Conservation (phyloP, 2,888 invertebrate species). For the Bugulina stolonifera region DNA sequence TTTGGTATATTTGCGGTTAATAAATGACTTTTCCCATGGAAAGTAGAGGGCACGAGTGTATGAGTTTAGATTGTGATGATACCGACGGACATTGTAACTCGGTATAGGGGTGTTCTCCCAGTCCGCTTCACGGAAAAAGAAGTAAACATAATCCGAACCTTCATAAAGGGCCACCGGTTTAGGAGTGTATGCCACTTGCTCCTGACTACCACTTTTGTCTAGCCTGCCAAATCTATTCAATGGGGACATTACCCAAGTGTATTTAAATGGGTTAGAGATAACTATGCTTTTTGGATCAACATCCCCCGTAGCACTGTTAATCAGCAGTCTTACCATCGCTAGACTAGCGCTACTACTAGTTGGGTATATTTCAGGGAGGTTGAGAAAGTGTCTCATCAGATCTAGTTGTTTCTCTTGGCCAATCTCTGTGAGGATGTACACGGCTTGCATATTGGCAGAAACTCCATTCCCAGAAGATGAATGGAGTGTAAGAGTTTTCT, state of each 20-base stretch:
- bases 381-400: slow-evolving; percentile 18
- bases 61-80: slow-evolving; percentile 14
- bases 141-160: background rate
- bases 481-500: slow-evolving; percentile 17
- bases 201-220: slow-evolving; percentile 23
- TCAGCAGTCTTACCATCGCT: slow-evolving; percentile 15
- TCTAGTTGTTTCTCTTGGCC: slow-evolving; percentile 26
- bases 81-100: background rate
- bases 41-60: slow-evolving; percentile 19
- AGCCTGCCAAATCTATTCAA: slow-evolving; percentile 14
- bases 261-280: slow-evolving; percentile 25
- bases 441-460: background rate
- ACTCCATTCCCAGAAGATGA: slow-evolving; percentile 14
- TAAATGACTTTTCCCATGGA: slow-evolving; percentile 26
- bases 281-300: slow-evolving; percentile 17
- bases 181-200: slow-evolving; percentile 13
- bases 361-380: slow-evolving; percentile 23
- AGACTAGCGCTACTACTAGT: slow-evolving; percentile 20
- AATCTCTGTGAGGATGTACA: slow-evolving; percentile 23
- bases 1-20: background rate
- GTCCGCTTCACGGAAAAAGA: slow-evolving; percentile 25
- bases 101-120: slow-evolving; percentile 24
- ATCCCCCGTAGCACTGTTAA: slow-evolving; percentile 7
- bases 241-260: slow-evolving; percentile 25
- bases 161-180: background rate